Percentiles rank a stretch among this genome's conserved stretches.
phyloP scores from a whole-genome alignment of 2,797 vertebrate genomes.

The Mormyrops attenuatus region DNA sequence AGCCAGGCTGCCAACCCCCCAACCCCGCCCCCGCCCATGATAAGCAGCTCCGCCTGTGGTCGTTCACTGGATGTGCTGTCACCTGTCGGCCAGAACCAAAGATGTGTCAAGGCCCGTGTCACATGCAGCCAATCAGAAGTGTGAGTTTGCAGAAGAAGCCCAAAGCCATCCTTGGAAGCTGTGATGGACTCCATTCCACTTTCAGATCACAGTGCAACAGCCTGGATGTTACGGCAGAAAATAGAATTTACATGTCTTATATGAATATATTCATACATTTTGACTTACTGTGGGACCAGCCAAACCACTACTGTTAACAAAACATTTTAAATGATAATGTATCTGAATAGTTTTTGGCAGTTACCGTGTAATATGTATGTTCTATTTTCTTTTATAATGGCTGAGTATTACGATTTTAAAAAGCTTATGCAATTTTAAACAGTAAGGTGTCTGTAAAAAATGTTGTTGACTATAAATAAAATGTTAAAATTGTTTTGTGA shows the following conservation, averaged over 20 bases:
- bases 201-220: not conserved
- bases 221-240: constrained; percentile 13
- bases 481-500: constrained; percentile 11
- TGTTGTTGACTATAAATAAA: constrained; percentile 25
- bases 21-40: not conserved
- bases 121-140: not conserved
- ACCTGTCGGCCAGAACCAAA: constrained; percentile 21
- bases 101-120: constrained; percentile 7
- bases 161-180: not conserved
- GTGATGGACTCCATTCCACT: not conserved
- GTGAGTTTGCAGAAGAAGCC: not conserved
- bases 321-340: constrained; percentile 24
- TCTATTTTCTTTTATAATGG: constrained; percentile 26
- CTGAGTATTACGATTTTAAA: constrained; percentile 29
- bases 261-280: constrained; percentile 21
- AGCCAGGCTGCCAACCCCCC: not conserved
- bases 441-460: constrained; percentile 30
- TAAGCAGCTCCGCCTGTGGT: not conserved
- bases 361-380: constrained; percentile 25
- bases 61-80: not conserved
- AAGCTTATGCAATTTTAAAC: constrained; percentile 34
- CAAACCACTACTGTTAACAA: constrained; percentile 24
- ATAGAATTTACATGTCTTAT: constrained; percentile 19
- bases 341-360: constrained; percentile 22
- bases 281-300: constrained; percentile 19